These are phyloP conservation scores for Ariopsis seemanni DNA, from an alignment of 2,113 vertebrate genomes.

Conservation along the genomic window DNA sequence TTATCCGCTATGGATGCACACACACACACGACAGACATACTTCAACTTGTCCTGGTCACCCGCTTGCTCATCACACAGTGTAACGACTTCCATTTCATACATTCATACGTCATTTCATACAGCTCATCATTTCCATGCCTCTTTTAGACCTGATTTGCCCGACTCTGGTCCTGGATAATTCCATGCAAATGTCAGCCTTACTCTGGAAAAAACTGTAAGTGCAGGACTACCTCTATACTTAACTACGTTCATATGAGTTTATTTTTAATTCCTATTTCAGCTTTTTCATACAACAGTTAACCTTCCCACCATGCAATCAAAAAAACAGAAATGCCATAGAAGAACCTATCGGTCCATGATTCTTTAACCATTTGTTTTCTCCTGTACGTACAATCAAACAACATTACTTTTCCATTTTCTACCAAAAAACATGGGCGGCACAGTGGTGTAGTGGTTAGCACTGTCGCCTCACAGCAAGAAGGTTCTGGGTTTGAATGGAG, in stretches of 20 bases:
- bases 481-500: too few relatives aligned
- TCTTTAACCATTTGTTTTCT: background rate
- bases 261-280: background rate
- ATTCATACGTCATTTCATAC: constrained; percentile 41
- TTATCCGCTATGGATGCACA: background rate
- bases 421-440: too few relatives aligned
- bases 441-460: too few relatives aligned
- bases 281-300: background rate
- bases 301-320: background rate
- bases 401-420: too few relatives aligned
- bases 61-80: constrained; percentile 29
- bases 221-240: background rate
- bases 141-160: background rate
- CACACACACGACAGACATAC: constrained; percentile 4
- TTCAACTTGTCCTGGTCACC: constrained; percentile 23
- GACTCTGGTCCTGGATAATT: background rate
- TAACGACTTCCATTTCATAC: constrained; percentile 62
- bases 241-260: background rate
- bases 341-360: background rate
- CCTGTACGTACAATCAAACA: background rate
- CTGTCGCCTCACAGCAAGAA: too few relatives aligned
- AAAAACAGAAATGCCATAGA: background rate
- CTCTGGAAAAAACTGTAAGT: background rate
- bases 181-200: background rate
- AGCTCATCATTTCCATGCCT: constrained; percentile 18